Evolutionary conservation across 2,797 vertebrate genomes (phyloP), one percentile per base, ranked within the genome.

Genomic region (Pygocentrus nattereri): DNA sequence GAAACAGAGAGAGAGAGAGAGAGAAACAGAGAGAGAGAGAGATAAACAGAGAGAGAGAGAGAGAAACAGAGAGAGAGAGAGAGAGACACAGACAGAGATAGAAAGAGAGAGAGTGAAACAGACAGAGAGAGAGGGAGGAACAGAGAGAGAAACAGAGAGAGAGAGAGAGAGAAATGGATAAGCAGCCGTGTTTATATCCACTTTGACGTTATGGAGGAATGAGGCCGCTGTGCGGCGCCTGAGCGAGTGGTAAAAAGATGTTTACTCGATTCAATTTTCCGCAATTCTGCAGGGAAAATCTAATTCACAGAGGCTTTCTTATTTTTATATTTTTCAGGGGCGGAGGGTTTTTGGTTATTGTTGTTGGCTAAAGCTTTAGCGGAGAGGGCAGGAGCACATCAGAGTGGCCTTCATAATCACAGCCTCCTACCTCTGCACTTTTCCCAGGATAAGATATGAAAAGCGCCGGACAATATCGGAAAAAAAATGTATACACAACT

Each of bases 181-280:
- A 38, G 19, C 12, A 38, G 34, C 8, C 8, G 64, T 13, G 25
- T 16, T 72, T 71, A 54, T 68, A 81, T 83, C 77, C 58, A n/a
- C 56, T 85, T 18, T 76, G 62, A 80, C 56, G 41, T 81, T 76
- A 74, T n/a, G 80, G 25, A 80, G 68, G 72, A 62, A 65, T 54
- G 68, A 81, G 77, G 71, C 34, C 61, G 61, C 79, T 52, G 13
- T 38, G 44, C 44, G 68, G 19, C 69, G 75, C 62, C 41, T 75
- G 72, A 79, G 77, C 64, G 71, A 65, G 69, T 79, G 74, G 79
- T 76, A 82, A n/a, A 78, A 81, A 74, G 49, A 76, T 56, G 73
- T 78, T 86, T 85, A 80, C 76, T 86, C 67, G 84, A 81, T 85
- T 86, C 67, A 86, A 81, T 85, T 80, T 74, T 73, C 84, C 79